These are phyloP conservation scores for Rhimphoctona megacephalus DNA, from an alignment of 2,888 invertebrate genomes.

Conservation along the genomic window DNA sequence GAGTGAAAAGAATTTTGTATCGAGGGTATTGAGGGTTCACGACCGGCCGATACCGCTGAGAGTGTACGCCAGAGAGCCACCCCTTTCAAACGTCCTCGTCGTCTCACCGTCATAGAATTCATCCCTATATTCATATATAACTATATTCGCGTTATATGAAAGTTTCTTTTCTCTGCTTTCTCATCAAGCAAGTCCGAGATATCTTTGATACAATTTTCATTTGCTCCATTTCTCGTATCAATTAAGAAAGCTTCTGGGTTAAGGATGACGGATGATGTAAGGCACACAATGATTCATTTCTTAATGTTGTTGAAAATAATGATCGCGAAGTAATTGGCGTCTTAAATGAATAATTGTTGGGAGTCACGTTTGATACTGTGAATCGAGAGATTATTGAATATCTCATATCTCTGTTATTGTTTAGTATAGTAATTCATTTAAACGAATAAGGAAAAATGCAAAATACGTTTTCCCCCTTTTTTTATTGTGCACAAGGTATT, in stretches of 20 bases:
- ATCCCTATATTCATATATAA: not conserved
- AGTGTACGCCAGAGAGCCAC: constrained; percentile 68
- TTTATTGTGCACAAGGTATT: not conserved
- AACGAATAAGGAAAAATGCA: not conserved
- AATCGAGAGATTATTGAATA: not conserved
- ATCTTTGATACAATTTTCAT: constrained; percentile 1
- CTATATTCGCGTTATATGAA: constrained; percentile 3
- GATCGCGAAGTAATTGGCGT: not conserved
- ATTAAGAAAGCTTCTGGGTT: not conserved
- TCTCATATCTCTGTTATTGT: not conserved
- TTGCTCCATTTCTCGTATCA: not conserved
- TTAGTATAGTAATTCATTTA: not conserved
- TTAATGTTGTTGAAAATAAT: not conserved
- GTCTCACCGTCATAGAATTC: constrained; percentile 40
- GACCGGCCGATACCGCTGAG: constrained; percentile 72
- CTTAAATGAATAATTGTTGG: not conserved
- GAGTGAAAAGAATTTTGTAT: constrained; percentile 84
- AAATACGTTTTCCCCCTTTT: not conserved
- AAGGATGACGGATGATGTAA: not conserved
- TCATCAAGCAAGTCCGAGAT: constrained; percentile 16
- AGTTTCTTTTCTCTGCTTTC: constrained; percentile 43
- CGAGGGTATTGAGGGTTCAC: constrained; percentile 81
- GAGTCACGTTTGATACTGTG: not conserved
- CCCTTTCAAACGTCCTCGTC: constrained; percentile 70
- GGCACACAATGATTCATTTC: not conserved